phyloP scores from a whole-genome alignment of 2,888 invertebrate genomes.

The Chymomyza caudatula region DNA sequence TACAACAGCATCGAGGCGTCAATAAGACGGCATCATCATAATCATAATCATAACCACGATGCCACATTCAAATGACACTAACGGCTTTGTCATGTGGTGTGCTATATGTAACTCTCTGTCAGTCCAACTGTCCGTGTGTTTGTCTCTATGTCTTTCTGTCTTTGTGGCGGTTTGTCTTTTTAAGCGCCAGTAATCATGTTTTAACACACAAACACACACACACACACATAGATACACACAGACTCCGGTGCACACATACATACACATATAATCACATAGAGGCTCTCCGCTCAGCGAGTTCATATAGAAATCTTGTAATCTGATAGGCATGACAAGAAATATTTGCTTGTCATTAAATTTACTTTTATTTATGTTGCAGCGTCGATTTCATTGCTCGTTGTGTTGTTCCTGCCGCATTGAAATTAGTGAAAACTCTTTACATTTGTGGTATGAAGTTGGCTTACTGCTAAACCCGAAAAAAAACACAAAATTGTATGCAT shows the following conservation, averaged over 20 bases:
- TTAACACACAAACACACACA: constrained; percentile 49
- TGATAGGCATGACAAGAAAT: constrained; percentile 72
- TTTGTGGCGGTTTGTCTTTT: constrained; percentile 13
- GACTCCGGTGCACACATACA: constrained; percentile 17
- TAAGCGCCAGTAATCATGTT: constrained; percentile 67
- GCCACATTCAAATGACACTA: constrained; percentile 69
- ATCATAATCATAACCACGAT: constrained; percentile 12
- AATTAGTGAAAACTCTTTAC: constrained; percentile 70
- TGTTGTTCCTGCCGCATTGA: constrained; percentile 63
- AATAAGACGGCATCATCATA: constrained; percentile 36
- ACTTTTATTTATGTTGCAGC: constrained; percentile 71
- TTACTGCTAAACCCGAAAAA: constrained; percentile 34
- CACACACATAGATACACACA: constrained; percentile 27
- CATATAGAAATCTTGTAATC: constrained; percentile 71
- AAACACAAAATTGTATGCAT: constrained; percentile 57
- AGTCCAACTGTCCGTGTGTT: constrained; percentile 13
- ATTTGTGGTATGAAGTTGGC: constrained; percentile 59
- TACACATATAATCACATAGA: constrained; percentile 31
- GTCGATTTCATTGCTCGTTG: constrained; percentile 53
- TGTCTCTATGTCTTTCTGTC: constrained; percentile 13
- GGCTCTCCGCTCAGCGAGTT: constrained; percentile 59
- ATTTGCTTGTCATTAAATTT: constrained; percentile 73
- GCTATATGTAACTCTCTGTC: constrained; percentile 32
- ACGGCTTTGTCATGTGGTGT: constrained; percentile 62
- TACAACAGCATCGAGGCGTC: too few relatives aligned